phyloP scores from a whole-genome alignment of 2,888 invertebrate species.

The Neocrepidodera transversa region DNA sequence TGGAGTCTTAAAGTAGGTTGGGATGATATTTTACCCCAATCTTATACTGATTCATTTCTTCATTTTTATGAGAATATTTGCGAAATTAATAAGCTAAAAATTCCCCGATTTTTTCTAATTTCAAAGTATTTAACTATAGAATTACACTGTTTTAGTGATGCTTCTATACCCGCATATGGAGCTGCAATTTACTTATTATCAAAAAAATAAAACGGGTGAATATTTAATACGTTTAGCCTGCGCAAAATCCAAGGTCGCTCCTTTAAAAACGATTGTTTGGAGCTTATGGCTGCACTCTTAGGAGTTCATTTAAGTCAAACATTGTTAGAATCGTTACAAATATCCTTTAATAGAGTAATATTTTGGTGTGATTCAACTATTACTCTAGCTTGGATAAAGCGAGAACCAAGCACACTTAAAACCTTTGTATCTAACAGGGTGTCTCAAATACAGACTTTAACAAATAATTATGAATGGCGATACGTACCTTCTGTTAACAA shows the following conservation, averaged over 20 bases:
- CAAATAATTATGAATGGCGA: conserved; percentile 14
- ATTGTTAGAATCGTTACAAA: neutral
- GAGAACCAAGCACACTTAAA: conserved; percentile 1
- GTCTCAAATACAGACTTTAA: neutral
- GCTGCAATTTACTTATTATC: conserved; percentile 37
- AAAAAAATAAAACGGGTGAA: conserved; percentile 10
- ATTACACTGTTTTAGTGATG: conserved; percentile 45
- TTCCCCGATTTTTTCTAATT: conserved; percentile 26
- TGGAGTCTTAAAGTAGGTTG: conserved; percentile 39
- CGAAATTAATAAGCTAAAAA: conserved; percentile 26
- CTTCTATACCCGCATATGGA: conserved; percentile 36
- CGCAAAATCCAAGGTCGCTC: conserved; percentile 23
- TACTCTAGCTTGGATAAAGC: conserved; percentile 13
- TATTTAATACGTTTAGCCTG: too few relatives aligned
- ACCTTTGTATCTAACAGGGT: conserved; percentile 27
- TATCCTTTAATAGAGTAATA: neutral
- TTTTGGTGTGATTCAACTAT: conserved; percentile 19
- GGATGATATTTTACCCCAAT: conserved; percentile 36
- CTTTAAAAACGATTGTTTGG: conserved; percentile 38
- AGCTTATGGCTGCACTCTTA: conserved; percentile 36
- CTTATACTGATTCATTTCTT: conserved; percentile 6
- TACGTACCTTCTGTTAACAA: conserved; percentile 31
- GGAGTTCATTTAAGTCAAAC: neutral
- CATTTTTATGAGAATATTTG: conserved; percentile 34
- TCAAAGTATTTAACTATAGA: conserved; percentile 18